phyloP scores from a whole-genome alignment of 2,797 vertebrate species.

The Sitta carolinensis region DNA sequence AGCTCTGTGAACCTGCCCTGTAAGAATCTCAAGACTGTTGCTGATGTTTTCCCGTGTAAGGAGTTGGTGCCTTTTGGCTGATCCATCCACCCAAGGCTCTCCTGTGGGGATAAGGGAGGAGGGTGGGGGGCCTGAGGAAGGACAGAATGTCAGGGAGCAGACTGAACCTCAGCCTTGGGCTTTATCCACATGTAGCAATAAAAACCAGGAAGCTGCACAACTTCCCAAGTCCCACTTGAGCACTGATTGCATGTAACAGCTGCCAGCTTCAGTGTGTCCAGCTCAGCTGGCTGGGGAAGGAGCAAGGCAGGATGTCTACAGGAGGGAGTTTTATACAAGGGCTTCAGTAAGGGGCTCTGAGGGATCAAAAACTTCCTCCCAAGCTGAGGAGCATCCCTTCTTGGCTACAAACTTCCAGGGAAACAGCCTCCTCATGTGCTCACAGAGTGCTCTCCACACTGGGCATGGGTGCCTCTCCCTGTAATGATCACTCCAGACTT shows the following conservation, averaged over 20 bases:
- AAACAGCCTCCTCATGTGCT: neutral
- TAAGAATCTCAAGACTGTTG: neutral
- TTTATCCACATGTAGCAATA: neutral
- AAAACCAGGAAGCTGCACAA: neutral
- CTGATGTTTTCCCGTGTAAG: neutral
- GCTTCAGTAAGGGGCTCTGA: neutral
- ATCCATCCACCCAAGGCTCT: neutral
- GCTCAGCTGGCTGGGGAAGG: neutral
- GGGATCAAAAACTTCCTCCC: neutral
- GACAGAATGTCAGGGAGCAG: neutral
- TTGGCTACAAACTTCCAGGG: neutral
- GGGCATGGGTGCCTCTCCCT: neutral
- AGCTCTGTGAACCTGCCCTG: neutral
- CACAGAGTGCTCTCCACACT: neutral
- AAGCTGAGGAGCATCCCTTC: fast-evolving
- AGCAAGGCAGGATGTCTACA: neutral
- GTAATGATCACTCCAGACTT: neutral
- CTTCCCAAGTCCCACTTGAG: neutral
- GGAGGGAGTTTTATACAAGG: neutral
- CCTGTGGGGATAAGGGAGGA: neutral
- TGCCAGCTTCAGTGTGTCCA: neutral
- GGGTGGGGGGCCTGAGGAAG: fast-evolving
- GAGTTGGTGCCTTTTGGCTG: neutral
- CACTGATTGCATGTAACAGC: neutral
- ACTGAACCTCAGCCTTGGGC: neutral